Evolutionary conservation across 1,140 invertebrate genomes (phyloP), one percentile per base, ranked within the genome.

Genomic region (Octopus sinensis): DNA sequence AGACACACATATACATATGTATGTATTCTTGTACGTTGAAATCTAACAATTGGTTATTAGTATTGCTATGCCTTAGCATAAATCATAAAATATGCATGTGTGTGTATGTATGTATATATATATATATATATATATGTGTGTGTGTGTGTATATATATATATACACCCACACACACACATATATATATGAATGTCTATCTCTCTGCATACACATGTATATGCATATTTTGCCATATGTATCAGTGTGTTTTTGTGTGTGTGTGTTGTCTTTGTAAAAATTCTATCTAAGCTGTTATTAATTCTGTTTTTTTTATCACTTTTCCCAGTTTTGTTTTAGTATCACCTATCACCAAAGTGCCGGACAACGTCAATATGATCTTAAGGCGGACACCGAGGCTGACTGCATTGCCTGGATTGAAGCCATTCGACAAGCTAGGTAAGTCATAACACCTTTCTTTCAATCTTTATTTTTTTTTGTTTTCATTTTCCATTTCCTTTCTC

Each of bases 331-430:
- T 90, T 97, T 98, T 90, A 94, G 94, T 5, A 96, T 98, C 86
- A 95, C 95, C 0, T 98, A 96, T 88, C 96, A 96, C 87, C 93
- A 95, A 43, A 83, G 80, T 76, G 96, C 97, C 90, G 95, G 95
- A 86, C 95, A 95, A 87, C 92, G 96, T 9, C 95, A 96, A 87
- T 97, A 97, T 89, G 96, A 97, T 87, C 91, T 98, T 56, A 93
- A 94, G 83, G 95, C 96, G 5, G 93, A 95, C 54, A 94, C 94
- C 1, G 96, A 97, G 89, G 93, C 94, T 13, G 95, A 96, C 86
- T 97, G 96, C 90, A 94, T 95, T 86, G 93, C 94, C 71, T 98
- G 96, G 96, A 96, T 97, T 83, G 95, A 97, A 89, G 94, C 95
- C 1, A 96, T 98, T 86, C 91, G 94, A 79, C 93, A 95, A 87